These are phyloP conservation scores for Microtus pennsylvanicus DNA, from an alignment of 2,113 vertebrate species.

Conservation along the genomic window DNA sequence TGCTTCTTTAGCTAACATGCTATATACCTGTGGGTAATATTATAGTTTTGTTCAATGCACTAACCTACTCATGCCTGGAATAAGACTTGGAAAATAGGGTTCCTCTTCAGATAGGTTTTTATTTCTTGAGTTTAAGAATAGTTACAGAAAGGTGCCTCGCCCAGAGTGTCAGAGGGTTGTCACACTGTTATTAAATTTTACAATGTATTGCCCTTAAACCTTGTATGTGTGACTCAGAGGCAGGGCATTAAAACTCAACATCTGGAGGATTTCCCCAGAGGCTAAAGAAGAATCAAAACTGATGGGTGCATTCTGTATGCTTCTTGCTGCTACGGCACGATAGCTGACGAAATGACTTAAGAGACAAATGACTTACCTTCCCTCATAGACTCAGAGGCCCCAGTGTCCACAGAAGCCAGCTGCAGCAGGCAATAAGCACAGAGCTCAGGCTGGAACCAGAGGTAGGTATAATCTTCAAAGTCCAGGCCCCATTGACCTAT, in stretches of 20 bases:
- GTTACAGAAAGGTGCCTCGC: neutral
- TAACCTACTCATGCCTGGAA: neutral
- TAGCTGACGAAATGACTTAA: neutral
- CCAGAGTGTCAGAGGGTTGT: neutral
- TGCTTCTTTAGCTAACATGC: neutral
- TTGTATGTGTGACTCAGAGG: neutral
- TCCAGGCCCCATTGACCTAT: neutral
- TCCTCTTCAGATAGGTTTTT: neutral
- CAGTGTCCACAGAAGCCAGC: neutral
- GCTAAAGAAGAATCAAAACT: neutral
- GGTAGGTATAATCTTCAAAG: neutral
- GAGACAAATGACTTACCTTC: neutral
- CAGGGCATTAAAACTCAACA: neutral
- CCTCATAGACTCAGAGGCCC: neutral
- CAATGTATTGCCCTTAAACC: neutral
- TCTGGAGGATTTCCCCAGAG: neutral
- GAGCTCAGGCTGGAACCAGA: neutral
- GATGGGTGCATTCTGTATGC: neutral
- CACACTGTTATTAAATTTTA: neutral
- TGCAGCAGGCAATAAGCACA: too few relatives aligned
- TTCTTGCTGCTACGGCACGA: neutral
- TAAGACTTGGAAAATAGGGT: neutral
- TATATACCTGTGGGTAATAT: neutral
- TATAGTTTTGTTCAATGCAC: neutral
- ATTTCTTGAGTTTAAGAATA: neutral